Conservation (phyloP, 1,140 invertebrate species). For the Drosophila nigromelanica region DNA sequence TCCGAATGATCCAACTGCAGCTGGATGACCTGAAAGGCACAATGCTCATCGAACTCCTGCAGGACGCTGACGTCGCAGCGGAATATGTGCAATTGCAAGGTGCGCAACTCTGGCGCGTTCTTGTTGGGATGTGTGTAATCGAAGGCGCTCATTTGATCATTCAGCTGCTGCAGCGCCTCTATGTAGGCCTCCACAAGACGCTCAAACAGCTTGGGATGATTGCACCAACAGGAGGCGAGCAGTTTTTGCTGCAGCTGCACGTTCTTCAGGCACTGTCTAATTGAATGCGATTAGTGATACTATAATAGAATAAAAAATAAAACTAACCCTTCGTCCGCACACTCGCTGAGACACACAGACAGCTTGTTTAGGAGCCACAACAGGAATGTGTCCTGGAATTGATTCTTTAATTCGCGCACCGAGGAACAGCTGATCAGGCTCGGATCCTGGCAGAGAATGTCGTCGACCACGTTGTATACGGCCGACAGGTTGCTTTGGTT, state of each 20-base stretch:
- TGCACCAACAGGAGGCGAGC: conserved; percentile 65
- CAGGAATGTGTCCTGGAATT: conserved; percentile 73
- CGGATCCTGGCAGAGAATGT: conserved; percentile 75
- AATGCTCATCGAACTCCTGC: conserved; percentile 62
- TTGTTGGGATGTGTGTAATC: conserved; percentile 33
- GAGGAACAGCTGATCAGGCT: conserved; percentile 71
- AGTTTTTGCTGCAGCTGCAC: conserved; percentile 65
- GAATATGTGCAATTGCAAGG: conserved; percentile 42
- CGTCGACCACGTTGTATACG: conserved; percentile 70
- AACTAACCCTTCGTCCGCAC: conserved; percentile 42
- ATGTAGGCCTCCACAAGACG: conserved; percentile 56
- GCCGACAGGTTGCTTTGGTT: conserved; percentile 56
- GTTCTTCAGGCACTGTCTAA: conserved; percentile 58
- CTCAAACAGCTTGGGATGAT: conserved; percentile 66
- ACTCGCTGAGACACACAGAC: conserved; percentile 42
- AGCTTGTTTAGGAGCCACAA: conserved; percentile 76
- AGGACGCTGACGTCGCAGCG: conserved; percentile 46
- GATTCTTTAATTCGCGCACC: conserved; percentile 46
- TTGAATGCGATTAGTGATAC: background rate
- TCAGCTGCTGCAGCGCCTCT: conserved; percentile 57
- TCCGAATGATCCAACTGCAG: conserved; percentile 51
- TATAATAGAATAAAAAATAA: background rate
- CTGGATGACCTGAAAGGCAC: conserved; percentile 46
- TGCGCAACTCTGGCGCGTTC: background rate
- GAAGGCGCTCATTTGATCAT: conserved; percentile 33